Evolutionary conservation across 2,113 vertebrate species (phyloP), one percentile per base, ranked within the genome.

Genomic region (Bos javanicus): DNA sequence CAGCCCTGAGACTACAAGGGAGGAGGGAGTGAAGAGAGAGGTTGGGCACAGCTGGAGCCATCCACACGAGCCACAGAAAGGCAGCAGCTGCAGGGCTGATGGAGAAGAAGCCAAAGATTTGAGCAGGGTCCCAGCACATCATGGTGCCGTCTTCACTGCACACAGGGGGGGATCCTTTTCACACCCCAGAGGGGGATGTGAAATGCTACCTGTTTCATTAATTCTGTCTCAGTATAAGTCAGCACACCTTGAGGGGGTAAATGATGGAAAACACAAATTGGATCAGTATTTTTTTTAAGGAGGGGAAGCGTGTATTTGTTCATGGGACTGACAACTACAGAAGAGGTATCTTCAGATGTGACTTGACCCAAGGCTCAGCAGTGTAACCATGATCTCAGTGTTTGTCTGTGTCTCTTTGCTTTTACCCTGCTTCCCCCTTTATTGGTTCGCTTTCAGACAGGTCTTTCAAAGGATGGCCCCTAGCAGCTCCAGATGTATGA

Each of bases 61-160:
- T 43, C 46, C 25, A 3, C n/a, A 15, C 28, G 26, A 33, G 30
- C 23, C 19, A 4, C 26, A 6, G 39, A 43, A 60, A 12, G 19
- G 64, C 82, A 25, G 71, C 16, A 3, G 15, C 71, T 17, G 57
- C 46, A 26, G 57, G 67, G 50, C 26, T 16, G 1, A 0, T 5
- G 19, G 30, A 48, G 78, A 78, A 82, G 54, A 36, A 14, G 50
- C 19, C 6, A 5, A 33, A 87, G 50, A n/a, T 48, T 21, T 15
- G 28, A 57, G 19, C 17, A 0, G n/a, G 26, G 25, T 78, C 36
- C 5, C 4, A 19, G 43, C 59, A n/a, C 11, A 0, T 3, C 8
- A 1, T 0, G 26, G 19, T 33, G 33, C 86, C 2, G 1, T 26
- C 59, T 17, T 46, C 67, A 2, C 56, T 28, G 12, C 64, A 12